These are phyloP conservation scores for Macrotrachela quadricornifera DNA, from an alignment of 1,140 invertebrate genomes.

Conservation along the genomic window DNA sequence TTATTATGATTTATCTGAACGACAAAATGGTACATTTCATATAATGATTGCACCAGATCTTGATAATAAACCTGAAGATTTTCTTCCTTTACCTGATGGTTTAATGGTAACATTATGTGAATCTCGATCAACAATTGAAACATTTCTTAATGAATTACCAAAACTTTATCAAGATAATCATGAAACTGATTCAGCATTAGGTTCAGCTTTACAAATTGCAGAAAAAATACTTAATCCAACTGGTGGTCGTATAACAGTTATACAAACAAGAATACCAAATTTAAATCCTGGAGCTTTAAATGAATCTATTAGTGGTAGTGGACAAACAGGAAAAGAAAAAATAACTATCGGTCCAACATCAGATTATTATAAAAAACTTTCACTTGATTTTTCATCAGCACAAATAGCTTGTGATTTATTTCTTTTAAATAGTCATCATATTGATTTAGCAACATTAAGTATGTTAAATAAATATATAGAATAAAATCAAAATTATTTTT, in stretches of 20 bases:
- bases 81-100: slow-evolving; percentile 48
- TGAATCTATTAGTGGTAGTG: slow-evolving; percentile 60
- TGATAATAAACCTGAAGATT: slow-evolving; percentile 28
- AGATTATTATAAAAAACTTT: slow-evolving; percentile 91
- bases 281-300: slow-evolving; percentile 65
- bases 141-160: slow-evolving; percentile 59
- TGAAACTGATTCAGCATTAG: slow-evolving; percentile 59
- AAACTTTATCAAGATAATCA: slow-evolving; percentile 45
- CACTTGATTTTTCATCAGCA: slow-evolving; percentile 79
- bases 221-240: slow-evolving; percentile 72
- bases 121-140: slow-evolving; percentile 49
- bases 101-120: slow-evolving; percentile 75
- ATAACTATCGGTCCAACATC: slow-evolving; percentile 64
- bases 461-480: not conserved
- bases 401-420: slow-evolving; percentile 91
- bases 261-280: slow-evolving; percentile 73
- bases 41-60: slow-evolving; percentile 7
- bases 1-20: slow-evolving; percentile 6
- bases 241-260: slow-evolving; percentile 77
- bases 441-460: slow-evolving; percentile 61
- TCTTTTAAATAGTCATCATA: slow-evolving; percentile 70
- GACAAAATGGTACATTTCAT: not conserved
- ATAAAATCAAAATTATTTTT: not conserved
- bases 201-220: slow-evolving; percentile 71
- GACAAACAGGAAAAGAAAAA: slow-evolving; percentile 40